These are phyloP conservation scores for Murina feae DNA, from an alignment of 2,113 vertebrate species.

Conservation along the genomic window DNA sequence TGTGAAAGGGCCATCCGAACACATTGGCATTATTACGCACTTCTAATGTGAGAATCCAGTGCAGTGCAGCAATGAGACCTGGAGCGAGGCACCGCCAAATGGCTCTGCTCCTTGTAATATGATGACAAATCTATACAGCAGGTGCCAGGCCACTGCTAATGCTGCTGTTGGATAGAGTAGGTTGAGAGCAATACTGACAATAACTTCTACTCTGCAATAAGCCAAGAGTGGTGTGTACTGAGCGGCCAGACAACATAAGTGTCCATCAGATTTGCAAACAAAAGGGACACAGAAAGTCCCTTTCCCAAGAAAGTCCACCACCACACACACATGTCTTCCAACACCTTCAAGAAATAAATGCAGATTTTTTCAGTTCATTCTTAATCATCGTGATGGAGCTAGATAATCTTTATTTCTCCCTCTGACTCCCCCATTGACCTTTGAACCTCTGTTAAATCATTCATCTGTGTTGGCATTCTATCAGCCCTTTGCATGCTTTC, in stretches of 20 bases:
- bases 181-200: constrained; percentile 17
- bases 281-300: accelerated
- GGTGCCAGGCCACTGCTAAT: constrained; percentile 15
- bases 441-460: background rate
- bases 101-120: constrained; percentile 29
- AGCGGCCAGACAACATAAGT: background rate
- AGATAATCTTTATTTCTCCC: background rate
- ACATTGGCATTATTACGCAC: background rate
- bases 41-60: constrained; percentile 40
- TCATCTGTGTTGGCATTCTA: background rate
- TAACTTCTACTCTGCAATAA: background rate
- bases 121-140: constrained; percentile 20
- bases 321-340: background rate
- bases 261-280: background rate
- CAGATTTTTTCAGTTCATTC: background rate
- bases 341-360: background rate
- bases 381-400: background rate
- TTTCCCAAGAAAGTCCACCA: background rate
- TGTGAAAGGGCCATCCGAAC: constrained; percentile 39
- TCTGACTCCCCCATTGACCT: background rate
- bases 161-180: background rate
- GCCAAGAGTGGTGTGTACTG: background rate
- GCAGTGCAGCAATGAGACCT: background rate
- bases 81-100: constrained; percentile 8
- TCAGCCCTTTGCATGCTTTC: background rate